A percentile compares a stretch with the other conserved stretches of the same genome.
Evolutionary conservation across 2,888 invertebrate species (phyloP).

Genomic region (Disparrhopalites patrizii): DNA sequence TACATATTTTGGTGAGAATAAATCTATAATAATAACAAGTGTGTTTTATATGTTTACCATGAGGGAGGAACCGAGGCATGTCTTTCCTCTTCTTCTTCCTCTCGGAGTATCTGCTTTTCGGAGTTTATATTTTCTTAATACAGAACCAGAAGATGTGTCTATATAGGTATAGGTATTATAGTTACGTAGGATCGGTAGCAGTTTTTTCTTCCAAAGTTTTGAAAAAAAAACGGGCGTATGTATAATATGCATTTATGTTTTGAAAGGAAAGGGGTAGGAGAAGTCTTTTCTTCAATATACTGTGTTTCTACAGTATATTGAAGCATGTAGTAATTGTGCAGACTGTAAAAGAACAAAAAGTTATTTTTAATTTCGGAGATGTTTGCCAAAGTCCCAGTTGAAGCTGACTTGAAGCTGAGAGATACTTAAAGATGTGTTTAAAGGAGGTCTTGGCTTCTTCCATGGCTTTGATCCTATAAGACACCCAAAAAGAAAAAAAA

Average conservation of each 20-base stretch:
- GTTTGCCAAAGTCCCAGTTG: slow-evolving; percentile 48
- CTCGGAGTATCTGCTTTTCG: background rate
- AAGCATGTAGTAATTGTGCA: slow-evolving; percentile 10
- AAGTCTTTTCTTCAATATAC: no score
- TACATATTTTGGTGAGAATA: no score
- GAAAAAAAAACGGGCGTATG: no score
- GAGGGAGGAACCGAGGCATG: no score
- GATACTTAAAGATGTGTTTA: slow-evolving; percentile 24
- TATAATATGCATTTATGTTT: background rate
- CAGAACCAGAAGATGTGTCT: background rate
- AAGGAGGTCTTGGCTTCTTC: slow-evolving; percentile 24
- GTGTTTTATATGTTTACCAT: background rate
- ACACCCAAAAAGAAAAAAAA: no score
- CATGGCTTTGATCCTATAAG: no score
- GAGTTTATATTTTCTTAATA: background rate
- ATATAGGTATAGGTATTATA: slow-evolving; percentile 4
- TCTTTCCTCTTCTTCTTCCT: background rate
- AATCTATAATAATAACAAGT: background rate
- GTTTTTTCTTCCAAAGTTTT: no score
- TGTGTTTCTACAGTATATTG: no score
- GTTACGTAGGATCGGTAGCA: no score
- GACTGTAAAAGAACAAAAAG: no score
- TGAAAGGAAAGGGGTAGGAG: background rate
- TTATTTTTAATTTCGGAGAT: slow-evolving; percentile 47
- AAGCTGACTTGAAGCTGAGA: no score